phyloP scores from a whole-genome alignment of 1,140 invertebrate genomes.

The Drosophila ambigua region DNA sequence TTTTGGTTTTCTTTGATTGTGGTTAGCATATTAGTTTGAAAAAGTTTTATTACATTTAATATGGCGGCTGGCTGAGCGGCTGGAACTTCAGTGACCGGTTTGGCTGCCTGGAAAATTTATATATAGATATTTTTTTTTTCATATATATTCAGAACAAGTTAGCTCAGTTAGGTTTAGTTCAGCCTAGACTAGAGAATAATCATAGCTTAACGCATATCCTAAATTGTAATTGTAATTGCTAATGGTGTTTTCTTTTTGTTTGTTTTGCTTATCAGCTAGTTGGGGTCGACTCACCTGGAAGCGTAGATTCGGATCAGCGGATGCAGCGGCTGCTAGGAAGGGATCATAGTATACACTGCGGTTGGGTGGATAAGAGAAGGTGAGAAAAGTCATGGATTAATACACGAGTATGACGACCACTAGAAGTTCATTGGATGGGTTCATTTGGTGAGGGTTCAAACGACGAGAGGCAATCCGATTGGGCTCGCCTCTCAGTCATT shows the following conservation, averaged over 20 bases:
- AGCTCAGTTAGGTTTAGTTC: constrained; percentile 8
- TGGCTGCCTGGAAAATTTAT: constrained; percentile 87
- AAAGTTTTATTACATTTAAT: constrained; percentile 83
- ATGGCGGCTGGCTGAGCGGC: constrained; percentile 84
- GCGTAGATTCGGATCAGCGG: constrained; percentile 93
- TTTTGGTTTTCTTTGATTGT: constrained; percentile 39
- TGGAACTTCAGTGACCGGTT: constrained; percentile 88
- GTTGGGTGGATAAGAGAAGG: constrained; percentile 76
- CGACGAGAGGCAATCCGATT: background rate
- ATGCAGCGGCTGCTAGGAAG: constrained; percentile 93
- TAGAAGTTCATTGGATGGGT: constrained; percentile 6
- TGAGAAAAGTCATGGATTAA: constrained; percentile 66
- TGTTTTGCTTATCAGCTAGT: too few relatives aligned
- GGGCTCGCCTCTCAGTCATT: constrained; percentile 30
- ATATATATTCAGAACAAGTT: constrained; percentile 36
- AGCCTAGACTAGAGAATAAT: constrained; percentile 38
- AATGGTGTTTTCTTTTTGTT: background rate
- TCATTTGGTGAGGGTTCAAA: background rate
- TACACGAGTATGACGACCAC: constrained; percentile 16
- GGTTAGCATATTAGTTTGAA: constrained; percentile 72
- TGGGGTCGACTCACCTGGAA: constrained; percentile 87
- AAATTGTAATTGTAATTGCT: background rate
- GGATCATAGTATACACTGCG: constrained; percentile 97
- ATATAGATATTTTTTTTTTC: constrained; percentile 60
- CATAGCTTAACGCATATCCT: constrained; percentile 19